A percentile compares a stretch with the other conserved stretches of the same genome.
phyloP scores from a whole-genome alignment of 2,113 vertebrate genomes.

The Noctilio leporinus region DNA sequence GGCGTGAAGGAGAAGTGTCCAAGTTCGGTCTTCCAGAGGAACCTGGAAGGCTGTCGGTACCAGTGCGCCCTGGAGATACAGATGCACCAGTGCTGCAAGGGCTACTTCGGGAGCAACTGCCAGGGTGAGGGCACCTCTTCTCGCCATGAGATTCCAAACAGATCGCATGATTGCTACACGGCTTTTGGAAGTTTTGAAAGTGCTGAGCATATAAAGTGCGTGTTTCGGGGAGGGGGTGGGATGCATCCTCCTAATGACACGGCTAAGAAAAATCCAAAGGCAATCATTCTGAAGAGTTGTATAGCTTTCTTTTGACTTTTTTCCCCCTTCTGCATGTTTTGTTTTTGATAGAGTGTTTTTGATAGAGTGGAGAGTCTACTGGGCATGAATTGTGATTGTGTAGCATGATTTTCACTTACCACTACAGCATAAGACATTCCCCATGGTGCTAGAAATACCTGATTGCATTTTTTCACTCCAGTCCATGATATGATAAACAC shows the following conservation, averaged over 20 bases:
- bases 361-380: not conserved
- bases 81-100: constrained; percentile 86
- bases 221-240: accelerated
- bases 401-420: not conserved
- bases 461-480: not conserved
- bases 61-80: constrained; percentile 82
- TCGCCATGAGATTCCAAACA: not conserved
- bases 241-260: not conserved
- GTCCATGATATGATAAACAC: not conserved
- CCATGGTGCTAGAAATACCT: not conserved
- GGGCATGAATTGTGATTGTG: not conserved
- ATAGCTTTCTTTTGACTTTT: not conserved
- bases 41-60: constrained; percentile 81
- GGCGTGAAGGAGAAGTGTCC: constrained; percentile 76
- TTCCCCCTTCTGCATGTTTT: not conserved
- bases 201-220: accelerated
- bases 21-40: not conserved
- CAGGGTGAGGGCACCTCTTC: constrained; percentile 80
- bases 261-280: not conserved
- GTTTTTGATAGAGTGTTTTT: not conserved
- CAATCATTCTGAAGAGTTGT: not conserved
- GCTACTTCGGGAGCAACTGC: constrained; percentile 90
- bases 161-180: not conserved
- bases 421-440: not conserved
- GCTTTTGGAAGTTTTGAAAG: not conserved